These are phyloP conservation scores for Amphipyra tragopoginis DNA, from an alignment of 2,888 invertebrate genomes.

Conservation along the genomic window DNA sequence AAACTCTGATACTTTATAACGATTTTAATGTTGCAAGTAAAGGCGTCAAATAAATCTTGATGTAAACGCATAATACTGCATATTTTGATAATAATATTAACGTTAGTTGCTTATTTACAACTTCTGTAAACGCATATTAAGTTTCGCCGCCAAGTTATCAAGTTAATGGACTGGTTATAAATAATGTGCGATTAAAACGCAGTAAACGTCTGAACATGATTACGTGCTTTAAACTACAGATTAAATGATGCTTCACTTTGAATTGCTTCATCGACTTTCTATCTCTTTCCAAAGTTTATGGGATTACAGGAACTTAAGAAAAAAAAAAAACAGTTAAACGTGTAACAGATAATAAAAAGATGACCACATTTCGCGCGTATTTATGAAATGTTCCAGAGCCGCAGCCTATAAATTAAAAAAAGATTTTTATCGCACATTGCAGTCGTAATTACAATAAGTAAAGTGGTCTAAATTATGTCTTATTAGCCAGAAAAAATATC, in stretches of 20 bases:
- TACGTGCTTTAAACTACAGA: conserved; percentile 21
- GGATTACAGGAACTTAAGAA: too few relatives aligned
- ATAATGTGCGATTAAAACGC: conserved; percentile 51
- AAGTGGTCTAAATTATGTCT: conserved; percentile 25
- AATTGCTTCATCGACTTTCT: conserved; percentile 32
- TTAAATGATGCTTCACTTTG: conserved; percentile 34
- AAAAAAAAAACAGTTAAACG: too few relatives aligned
- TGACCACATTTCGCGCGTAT: neutral
- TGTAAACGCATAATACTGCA: conserved; percentile 9
- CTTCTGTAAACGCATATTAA: conserved; percentile 32
- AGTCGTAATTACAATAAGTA: conserved; percentile 27
- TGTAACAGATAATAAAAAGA: too few relatives aligned
- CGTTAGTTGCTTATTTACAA: conserved; percentile 38
- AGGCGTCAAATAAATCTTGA: neutral
- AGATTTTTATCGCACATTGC: conserved; percentile 11
- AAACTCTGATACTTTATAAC: neutral
- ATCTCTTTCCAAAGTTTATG: neutral
- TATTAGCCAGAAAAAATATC: conserved; percentile 29
- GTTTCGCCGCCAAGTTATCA: conserved; percentile 35
- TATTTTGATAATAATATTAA: conserved; percentile 45
- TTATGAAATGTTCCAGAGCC: neutral
- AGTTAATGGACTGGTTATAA: conserved; percentile 49
- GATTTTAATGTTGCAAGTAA: neutral
- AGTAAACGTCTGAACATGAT: conserved; percentile 45
- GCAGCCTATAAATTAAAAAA: conserved; percentile 4